phyloP scores from a whole-genome alignment of 2,888 invertebrate species.

The Sturmia bella region DNA sequence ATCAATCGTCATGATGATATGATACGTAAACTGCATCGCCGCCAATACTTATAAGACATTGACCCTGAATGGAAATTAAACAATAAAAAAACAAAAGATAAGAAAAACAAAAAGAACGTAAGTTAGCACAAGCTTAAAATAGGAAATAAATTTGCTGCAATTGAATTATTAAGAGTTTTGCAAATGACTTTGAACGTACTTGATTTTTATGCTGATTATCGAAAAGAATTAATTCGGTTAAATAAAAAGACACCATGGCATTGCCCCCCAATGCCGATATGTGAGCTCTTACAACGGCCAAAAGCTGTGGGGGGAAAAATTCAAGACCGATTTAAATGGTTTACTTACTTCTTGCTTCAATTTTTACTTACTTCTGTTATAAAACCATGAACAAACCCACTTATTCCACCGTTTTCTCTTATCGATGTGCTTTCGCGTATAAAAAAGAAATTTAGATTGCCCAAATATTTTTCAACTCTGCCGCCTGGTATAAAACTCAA shows the following conservation, averaged over 20 bases:
- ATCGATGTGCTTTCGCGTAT: slow-evolving; percentile 97
- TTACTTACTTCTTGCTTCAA: slow-evolving; percentile 87
- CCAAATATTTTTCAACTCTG: slow-evolving; percentile 90
- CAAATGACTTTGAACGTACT: slow-evolving; percentile 83
- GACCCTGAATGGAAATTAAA: slow-evolving; percentile 86
- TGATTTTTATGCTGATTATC: slow-evolving; percentile 98
- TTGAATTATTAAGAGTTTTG: too few species aligned
- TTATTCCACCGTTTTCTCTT: slow-evolving; percentile 94
- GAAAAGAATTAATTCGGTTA: slow-evolving; percentile 94
- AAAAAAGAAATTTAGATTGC: slow-evolving; percentile 96
- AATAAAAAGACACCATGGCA: slow-evolving; percentile 95
- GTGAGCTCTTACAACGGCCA: slow-evolving; percentile 96
- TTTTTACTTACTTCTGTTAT: slow-evolving; percentile 88
- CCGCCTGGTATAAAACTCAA: slow-evolving; percentile 90
- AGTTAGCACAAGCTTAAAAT: too few species aligned
- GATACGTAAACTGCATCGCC: slow-evolving; percentile 95
- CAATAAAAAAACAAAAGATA: slow-evolving; percentile 27
- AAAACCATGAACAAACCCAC: slow-evolving; percentile 96
- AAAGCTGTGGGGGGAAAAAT: slow-evolving; percentile 82
- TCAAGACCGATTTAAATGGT: neutral
- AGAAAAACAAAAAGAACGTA: neutral
- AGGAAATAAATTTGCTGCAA: too few species aligned
- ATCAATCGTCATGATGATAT: slow-evolving; percentile 85
- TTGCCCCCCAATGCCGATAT: slow-evolving; percentile 96
- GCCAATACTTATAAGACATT: slow-evolving; percentile 96